Conservation (phyloP, 2,888 invertebrate species). For the Pasiphila rectangulata region DNA sequence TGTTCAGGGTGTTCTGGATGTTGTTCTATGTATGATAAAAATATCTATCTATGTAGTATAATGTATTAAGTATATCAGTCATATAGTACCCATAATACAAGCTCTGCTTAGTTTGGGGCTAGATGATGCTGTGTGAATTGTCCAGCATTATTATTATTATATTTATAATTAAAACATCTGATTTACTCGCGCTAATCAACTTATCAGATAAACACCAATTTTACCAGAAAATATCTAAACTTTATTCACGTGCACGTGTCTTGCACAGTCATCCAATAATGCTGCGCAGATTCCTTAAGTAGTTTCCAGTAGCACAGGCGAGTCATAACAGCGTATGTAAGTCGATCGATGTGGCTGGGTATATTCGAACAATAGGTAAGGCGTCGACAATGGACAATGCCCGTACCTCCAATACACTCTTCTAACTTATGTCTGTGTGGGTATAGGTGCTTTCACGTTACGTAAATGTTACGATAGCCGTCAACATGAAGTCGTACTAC, state of each 20-base stretch:
- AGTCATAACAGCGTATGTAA: slow-evolving; percentile 62
- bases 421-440: slow-evolving; percentile 62
- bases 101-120: too few relatives aligned
- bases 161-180: too few relatives aligned
- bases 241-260: background rate
- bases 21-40: too few relatives aligned
- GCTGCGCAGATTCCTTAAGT: slow-evolving; percentile 27
- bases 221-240: background rate
- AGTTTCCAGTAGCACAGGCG: slow-evolving; percentile 45
- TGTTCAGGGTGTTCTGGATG: too few relatives aligned
- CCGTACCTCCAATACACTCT: slow-evolving; percentile 66
- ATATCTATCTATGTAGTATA: too few relatives aligned
- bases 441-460: slow-evolving; percentile 52
- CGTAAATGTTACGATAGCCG: slow-evolving; percentile 47
- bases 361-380: slow-evolving; percentile 69
- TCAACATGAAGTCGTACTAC: slow-evolving; percentile 36
- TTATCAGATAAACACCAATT: background rate
- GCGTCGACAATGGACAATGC: slow-evolving; percentile 77
- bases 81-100: too few relatives aligned
- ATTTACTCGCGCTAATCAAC: too few relatives aligned
- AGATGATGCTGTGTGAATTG: too few relatives aligned
- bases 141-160: too few relatives aligned
- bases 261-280: slow-evolving; percentile 1
- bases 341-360: slow-evolving; percentile 58
- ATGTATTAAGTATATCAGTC: too few relatives aligned